A percentile compares a stretch with the other conserved stretches of the same genome.
Evolutionary conservation across 2,113 vertebrate species (phyloP).

Genomic region (Anhinga rufa): DNA sequence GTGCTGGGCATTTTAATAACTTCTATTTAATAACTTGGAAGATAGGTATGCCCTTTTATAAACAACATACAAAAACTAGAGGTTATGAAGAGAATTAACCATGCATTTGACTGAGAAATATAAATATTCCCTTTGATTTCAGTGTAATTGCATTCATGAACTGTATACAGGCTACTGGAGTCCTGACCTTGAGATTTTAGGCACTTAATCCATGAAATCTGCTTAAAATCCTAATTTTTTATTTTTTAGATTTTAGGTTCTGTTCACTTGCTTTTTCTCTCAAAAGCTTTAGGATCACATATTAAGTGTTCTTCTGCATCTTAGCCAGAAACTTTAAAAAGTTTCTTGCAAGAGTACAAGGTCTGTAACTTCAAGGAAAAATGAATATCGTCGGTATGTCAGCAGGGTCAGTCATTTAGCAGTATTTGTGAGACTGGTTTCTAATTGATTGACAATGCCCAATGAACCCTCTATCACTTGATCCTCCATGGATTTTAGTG

Average conservation of each 20-base stretch:
- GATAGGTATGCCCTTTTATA: rapidly evolving
- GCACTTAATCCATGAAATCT: background rate
- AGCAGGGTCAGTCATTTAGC: background rate
- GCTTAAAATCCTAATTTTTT: background rate
- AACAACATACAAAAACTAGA: background rate
- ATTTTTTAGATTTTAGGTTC: background rate
- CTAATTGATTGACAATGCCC: background rate
- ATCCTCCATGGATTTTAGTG: background rate
- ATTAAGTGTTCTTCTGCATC: background rate
- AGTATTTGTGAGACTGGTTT: background rate
- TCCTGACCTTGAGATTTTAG: background rate
- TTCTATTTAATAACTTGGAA: background rate
- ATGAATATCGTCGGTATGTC: rapidly evolving
- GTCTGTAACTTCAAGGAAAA: background rate
- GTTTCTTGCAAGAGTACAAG: background rate
- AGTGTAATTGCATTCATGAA: background rate
- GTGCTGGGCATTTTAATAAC: background rate
- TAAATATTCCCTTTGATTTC: background rate
- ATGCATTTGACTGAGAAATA: background rate
- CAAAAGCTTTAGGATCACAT: background rate
- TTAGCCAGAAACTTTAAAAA: background rate
- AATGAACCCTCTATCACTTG: background rate
- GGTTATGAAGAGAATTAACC: background rate
- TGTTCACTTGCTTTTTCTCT: background rate
- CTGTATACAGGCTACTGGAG: background rate